These are phyloP conservation scores for Euglossa dilemma DNA, from an alignment of 1,140 invertebrate species.

Conservation along the genomic window DNA sequence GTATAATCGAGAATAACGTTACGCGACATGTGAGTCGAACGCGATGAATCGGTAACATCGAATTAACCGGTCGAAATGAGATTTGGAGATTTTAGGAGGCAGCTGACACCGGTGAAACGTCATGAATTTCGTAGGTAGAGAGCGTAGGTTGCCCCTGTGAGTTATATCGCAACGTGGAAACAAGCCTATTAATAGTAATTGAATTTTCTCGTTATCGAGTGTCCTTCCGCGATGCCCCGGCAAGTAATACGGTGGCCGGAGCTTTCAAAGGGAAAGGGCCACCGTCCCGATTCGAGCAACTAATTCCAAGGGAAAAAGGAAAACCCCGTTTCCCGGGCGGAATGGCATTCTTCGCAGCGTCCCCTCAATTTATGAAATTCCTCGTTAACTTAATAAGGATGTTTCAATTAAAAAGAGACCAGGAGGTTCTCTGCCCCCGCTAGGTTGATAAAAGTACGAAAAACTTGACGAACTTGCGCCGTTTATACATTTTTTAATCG, in stretches of 20 bases:
- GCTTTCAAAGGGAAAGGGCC: background rate
- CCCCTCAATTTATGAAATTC: constrained; percentile 22
- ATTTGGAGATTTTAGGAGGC: background rate
- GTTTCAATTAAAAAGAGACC: constrained; percentile 26
- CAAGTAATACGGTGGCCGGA: background rate
- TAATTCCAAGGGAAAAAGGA: background rate
- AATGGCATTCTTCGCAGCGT: background rate
- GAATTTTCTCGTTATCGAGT: background rate
- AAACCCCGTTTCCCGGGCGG: background rate
- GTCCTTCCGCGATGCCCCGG: no score
- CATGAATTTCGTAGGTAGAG: background rate
- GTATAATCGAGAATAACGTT: no score
- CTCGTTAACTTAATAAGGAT: constrained; percentile 35
- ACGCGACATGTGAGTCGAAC: no score
- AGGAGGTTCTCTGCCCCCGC: background rate
- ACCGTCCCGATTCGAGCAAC: background rate
- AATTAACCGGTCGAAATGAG: no score
- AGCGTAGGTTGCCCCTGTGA: background rate
- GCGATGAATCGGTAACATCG: no score
- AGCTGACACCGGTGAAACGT: background rate
- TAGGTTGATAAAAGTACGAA: constrained; percentile 15
- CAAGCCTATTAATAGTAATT: background rate
- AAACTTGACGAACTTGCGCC: background rate
- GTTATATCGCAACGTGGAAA: background rate
- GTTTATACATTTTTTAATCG: constrained; percentile 37